Percentiles rank a stretch among this genome's conserved stretches.
Evolutionary conservation across 2,797 vertebrate genomes (phyloP).

Genomic region (Pseudochromis fuscus): DNA sequence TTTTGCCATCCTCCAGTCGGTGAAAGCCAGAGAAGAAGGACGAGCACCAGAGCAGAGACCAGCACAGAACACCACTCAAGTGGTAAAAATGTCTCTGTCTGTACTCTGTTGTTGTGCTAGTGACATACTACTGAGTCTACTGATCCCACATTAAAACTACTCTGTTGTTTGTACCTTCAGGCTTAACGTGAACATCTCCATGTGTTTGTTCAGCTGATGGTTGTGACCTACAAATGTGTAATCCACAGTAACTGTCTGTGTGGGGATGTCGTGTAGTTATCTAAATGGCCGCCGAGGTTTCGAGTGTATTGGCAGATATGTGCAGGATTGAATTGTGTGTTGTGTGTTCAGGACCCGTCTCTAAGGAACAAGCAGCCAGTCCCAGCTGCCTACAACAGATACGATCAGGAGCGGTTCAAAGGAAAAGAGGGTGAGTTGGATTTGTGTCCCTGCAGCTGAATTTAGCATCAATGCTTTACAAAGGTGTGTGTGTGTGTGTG

Average conservation of each 20-base stretch:
- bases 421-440: conserved; percentile 94
- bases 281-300: not conserved
- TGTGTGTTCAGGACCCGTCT: conserved; percentile 89
- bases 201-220: not conserved
- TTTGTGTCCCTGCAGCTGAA: not conserved
- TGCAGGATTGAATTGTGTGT: not conserved
- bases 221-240: not conserved
- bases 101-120: too few relatives aligned
- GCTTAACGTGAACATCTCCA: too few relatives aligned
- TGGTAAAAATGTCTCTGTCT: conserved; percentile 82
- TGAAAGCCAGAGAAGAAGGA: conserved; percentile 98
- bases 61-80: conserved; percentile 91
- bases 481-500: not conserved
- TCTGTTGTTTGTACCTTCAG: too few relatives aligned
- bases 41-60: conserved; percentile 96
- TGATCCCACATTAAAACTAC: too few relatives aligned
- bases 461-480: not conserved
- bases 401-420: conserved; percentile 98
- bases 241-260: too few relatives aligned
- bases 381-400: conserved; percentile 98
- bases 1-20: conserved; percentile 98
- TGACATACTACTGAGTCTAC: too few relatives aligned
- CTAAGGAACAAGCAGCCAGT: conserved; percentile 95
- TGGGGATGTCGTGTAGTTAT: too few relatives aligned
- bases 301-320: not conserved